Evolutionary conservation across 2,888 invertebrate species (phyloP).

Genomic region (Tenthredo notha): DNA sequence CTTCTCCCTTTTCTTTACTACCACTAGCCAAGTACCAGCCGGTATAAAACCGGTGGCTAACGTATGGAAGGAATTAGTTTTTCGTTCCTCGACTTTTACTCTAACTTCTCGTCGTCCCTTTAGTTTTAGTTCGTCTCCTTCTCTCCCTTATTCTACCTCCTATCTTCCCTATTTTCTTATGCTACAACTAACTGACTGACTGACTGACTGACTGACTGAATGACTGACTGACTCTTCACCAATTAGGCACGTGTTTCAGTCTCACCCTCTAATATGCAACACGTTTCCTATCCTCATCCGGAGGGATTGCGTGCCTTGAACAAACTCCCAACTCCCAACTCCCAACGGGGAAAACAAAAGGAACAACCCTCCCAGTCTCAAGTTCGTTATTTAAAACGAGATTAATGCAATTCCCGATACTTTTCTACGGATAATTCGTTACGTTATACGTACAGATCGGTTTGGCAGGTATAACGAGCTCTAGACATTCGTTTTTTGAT

Average conservation of each 20-base stretch:
- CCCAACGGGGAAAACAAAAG: conserved; percentile 13
- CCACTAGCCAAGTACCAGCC: neutral
- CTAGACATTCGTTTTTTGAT: neutral
- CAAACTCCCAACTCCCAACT: neutral
- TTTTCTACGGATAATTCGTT: neutral
- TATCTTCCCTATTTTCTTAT: neutral
- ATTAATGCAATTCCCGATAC: neutral
- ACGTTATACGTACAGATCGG: neutral
- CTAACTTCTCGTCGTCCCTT: conserved; percentile 9
- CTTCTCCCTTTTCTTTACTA: neutral
- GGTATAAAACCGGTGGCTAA: conserved; percentile 48
- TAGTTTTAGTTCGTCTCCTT: conserved; percentile 59
- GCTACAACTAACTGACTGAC: neutral
- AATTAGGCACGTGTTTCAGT: conserved; percentile 75
- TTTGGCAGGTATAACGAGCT: neutral
- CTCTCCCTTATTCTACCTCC: neutral
- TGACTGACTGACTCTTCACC: conserved; percentile 67
- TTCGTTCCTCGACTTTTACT: conserved; percentile 63
- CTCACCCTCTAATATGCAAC: conserved; percentile 71
- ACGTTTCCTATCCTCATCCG: conserved; percentile 64
- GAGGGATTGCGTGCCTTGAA: neutral
- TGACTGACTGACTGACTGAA: neutral
- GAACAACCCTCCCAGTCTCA: neutral
- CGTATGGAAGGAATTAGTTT: conserved; percentile 78
- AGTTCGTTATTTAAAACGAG: neutral